Conservation (phyloP, 2,797 vertebrate genomes). For the Danio jaintianensis region DNA sequence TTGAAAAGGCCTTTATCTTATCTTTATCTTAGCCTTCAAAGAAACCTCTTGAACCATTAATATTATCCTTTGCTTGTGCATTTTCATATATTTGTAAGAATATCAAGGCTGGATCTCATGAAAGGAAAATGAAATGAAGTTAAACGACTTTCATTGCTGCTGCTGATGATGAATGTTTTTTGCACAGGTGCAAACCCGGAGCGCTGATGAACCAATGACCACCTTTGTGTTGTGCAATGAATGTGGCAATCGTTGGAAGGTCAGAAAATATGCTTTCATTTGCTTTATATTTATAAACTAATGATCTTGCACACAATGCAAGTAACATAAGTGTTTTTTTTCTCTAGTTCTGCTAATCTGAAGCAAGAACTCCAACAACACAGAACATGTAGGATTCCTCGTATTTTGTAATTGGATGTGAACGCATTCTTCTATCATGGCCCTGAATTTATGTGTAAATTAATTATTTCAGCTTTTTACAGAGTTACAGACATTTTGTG, state of each 20-base stretch:
- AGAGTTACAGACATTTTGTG: background rate
- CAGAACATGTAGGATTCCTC: constrained; percentile 25
- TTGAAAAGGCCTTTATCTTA: background rate
- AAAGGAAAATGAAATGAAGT: background rate
- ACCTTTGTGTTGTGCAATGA: constrained; percentile 98
- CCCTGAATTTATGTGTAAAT: constrained; percentile 37
- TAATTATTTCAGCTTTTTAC: background rate
- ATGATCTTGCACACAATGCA: background rate
- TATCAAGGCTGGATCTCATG: background rate
- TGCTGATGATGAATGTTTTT: constrained; percentile 46
- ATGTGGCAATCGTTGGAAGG: constrained; percentile 99
- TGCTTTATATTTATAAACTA: background rate
- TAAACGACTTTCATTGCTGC: too few relatives aligned
- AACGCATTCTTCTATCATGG: background rate
- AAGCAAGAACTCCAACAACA: constrained; percentile 39
- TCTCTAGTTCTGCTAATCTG: constrained; percentile 81
- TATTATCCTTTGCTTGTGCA: too few relatives aligned
- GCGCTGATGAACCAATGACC: constrained; percentile 98
- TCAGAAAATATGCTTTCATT: constrained; percentile 65
- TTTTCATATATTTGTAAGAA: background rate
- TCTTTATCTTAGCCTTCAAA: background rate
- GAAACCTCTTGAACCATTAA: background rate
- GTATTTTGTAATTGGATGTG: constrained; percentile 17
- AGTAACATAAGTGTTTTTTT: constrained; percentile 17
- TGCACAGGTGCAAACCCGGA: constrained; percentile 93